A percentile compares a stretch with the other conserved stretches of the same genome.
Conservation (phyloP, 2,888 invertebrate genomes). For the Pseudococcus jackbeardsleyi region DNA sequence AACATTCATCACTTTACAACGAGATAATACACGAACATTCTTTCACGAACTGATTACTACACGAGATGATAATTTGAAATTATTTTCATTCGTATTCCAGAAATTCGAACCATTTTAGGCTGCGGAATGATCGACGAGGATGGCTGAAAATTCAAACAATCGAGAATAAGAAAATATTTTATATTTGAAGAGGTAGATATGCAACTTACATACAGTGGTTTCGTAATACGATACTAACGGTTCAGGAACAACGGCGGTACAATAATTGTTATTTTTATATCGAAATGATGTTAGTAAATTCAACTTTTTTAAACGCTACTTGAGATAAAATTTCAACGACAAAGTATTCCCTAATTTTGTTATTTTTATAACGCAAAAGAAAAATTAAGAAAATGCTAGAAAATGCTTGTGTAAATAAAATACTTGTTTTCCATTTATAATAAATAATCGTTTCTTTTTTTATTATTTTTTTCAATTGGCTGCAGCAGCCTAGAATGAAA, state of each 20-base stretch:
- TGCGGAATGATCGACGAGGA: background rate
- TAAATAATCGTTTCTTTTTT: background rate
- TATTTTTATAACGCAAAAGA: constrained; percentile 1
- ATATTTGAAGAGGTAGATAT: constrained; percentile 54
- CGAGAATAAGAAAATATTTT: constrained; percentile 28
- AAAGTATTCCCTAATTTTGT: constrained; percentile 27
- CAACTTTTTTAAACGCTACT: background rate
- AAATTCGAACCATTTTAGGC: background rate
- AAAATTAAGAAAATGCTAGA: background rate
- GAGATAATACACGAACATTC: background rate
- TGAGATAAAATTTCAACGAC: background rate
- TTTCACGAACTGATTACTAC: background rate
- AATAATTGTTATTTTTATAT: constrained; percentile 27
- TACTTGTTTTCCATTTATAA: constrained; percentile 2
- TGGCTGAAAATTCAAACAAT: background rate
- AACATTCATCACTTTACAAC: background rate
- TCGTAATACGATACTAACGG: constrained; percentile 26
- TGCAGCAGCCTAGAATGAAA: background rate
- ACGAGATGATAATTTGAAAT: background rate
- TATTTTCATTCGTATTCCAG: background rate
- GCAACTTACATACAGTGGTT: constrained; percentile 53
- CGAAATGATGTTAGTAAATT: constrained; percentile 6
- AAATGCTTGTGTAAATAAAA: constrained; percentile 46
- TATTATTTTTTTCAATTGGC: background rate
- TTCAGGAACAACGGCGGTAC: constrained; percentile 48